Evolutionary conservation across 30 jellyfish, hydroid and myxozoan species (phyloP).

Genomic region (Mastigias papua): DNA sequence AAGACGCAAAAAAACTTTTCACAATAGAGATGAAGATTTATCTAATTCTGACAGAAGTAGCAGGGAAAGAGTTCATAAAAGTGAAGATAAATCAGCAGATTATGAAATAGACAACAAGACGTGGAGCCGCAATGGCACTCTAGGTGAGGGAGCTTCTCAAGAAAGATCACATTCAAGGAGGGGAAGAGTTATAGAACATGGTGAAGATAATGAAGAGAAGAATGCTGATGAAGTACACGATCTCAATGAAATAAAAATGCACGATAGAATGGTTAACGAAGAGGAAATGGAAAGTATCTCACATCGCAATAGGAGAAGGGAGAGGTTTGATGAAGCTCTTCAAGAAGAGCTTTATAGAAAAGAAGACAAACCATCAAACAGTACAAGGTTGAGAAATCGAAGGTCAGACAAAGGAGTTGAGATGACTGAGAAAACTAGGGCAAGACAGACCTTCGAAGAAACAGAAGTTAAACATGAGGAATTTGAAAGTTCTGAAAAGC

Average conservation of each 20-base stretch:
- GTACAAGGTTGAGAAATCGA: slow-evolving; percentile 3
- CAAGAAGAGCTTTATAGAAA: neutral
- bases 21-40: too few relatives aligned
- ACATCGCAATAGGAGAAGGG: neutral
- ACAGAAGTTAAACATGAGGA: neutral
- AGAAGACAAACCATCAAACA: neutral
- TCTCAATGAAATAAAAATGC: neutral
- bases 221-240: neutral
- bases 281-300: neutral
- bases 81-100: too few relatives aligned
- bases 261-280: neutral
- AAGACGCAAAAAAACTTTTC: neutral
- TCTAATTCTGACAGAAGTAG: too few relatives aligned
- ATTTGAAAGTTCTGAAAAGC: too few relatives aligned
- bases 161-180: neutral
- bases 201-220: neutral
- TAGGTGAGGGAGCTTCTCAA: neutral
- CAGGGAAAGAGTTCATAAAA: too few relatives aligned
- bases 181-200: neutral
- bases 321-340: neutral
- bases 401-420: neutral
- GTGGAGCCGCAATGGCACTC: neutral
- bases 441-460: neutral
- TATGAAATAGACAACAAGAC: too few relatives aligned
- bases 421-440: neutral